phyloP scores from a whole-genome alignment of 2,888 invertebrate species.

The Dryococelus australis region DNA sequence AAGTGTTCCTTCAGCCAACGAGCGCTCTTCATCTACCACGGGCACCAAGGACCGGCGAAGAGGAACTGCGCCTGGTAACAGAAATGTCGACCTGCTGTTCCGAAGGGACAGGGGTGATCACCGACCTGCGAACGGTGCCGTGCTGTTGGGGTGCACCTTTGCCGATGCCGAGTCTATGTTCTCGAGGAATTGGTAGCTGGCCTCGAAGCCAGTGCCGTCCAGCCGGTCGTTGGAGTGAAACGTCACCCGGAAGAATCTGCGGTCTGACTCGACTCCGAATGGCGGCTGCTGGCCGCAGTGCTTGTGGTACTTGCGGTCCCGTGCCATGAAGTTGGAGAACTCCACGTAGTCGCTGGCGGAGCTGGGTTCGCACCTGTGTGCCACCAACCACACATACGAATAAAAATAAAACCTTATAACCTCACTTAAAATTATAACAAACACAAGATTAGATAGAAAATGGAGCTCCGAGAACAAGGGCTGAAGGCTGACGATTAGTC shows the following conservation, averaged over 20 bases:
- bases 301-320: constrained; percentile 87
- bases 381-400: not conserved
- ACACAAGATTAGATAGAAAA: not conserved
- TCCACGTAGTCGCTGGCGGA: constrained; percentile 96
- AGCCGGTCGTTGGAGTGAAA: constrained; percentile 93
- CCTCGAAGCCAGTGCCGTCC: constrained; percentile 94
- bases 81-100: not conserved
- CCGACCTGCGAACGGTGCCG: constrained; percentile 25
- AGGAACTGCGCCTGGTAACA: no score
- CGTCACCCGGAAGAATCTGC: constrained; percentile 92
- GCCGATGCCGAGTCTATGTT: constrained; percentile 64
- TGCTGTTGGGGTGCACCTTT: constrained; percentile 31
- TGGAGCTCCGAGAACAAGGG: not conserved
- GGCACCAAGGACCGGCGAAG: no score
- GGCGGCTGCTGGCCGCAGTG: constrained; percentile 87
- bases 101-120: not conserved
- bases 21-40: no score
- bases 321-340: constrained; percentile 92
- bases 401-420: not conserved
- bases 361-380: constrained; percentile 86
- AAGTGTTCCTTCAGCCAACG: no score
- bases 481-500: not conserved
- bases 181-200: constrained; percentile 85
- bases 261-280: constrained; percentile 85
- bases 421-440: not conserved